Evolutionary conservation across 2,797 vertebrate species (phyloP).

Genomic region (Anguilla marmorata): DNA sequence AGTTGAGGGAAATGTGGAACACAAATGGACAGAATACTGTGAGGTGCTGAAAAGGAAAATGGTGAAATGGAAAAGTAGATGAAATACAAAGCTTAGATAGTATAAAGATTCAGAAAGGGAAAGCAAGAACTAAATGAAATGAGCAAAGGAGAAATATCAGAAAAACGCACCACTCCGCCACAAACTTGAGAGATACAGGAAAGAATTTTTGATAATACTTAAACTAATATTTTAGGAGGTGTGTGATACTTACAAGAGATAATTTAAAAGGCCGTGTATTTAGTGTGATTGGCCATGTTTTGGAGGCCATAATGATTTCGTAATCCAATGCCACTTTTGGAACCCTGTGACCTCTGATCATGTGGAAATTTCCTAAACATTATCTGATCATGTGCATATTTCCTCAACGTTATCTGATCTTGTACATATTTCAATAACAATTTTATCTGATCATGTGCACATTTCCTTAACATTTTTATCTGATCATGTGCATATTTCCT

Average conservation of each 20-base stretch:
- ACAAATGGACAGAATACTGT: background rate
- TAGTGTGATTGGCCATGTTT: background rate
- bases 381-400: background rate
- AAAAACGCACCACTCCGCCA: background rate
- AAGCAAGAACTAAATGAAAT: background rate
- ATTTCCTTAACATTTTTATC: background rate
- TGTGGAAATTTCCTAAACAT: too few relatives aligned
- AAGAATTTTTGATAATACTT: background rate
- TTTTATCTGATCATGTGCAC: too few relatives aligned
- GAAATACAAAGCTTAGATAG: background rate
- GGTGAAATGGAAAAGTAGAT: background rate
- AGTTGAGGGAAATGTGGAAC: background rate
- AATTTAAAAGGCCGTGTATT: too few relatives aligned
- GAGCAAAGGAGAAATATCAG: conserved; percentile 1
- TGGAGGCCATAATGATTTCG: background rate
- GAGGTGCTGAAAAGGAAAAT: background rate
- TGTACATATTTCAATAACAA: too few relatives aligned
- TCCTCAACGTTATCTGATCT: too few relatives aligned
- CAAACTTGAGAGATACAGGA: background rate
- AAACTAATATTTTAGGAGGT: background rate
- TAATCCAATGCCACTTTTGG: background rate
- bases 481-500: background rate
- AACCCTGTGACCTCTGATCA: background rate
- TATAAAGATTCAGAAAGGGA: background rate
- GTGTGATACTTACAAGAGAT: background rate